Evolutionary conservation across 2,113 vertebrate species (phyloP), one percentile per base, ranked within the genome.

Genomic region (Cyprinodon variegatus): DNA sequence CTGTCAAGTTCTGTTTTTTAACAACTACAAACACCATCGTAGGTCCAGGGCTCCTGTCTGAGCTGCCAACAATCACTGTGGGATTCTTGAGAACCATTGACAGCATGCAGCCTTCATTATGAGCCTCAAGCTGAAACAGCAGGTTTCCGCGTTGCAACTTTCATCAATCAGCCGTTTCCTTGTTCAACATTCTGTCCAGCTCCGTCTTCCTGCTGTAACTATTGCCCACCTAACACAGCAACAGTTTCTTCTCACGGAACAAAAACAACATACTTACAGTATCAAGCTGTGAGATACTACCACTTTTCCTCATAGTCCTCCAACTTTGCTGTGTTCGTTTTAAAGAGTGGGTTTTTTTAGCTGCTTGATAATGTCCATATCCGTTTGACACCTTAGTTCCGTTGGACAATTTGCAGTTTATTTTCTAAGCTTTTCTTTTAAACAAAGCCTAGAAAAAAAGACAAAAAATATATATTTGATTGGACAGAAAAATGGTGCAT

Each of bases 381-480:
- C 66, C 65, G 72, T 11, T 39, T 39, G 63, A 77, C 14, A 8
- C 68, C 70, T 70, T 65, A 65, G 36, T 76, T 76, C 36, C n/a
- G 66, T 79, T 79, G 46, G 74, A 76, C 4, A 41, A 65, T 79
- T 74, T 67, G 11, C 13, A 63, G 40, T 81, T 82, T 74, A 15
- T 70, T 65, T 65, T 43, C 17, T 29, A 29, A 29, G 29, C 29
- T 29, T 76, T 83, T n/a, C 37, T 65, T 76, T 74, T 70, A 71
- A 79, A 70, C n/a, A 74, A 82, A 70, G 13, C 22, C 17, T 38
- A 10, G 20, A 70, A 85, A 84, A 84, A 85, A 86, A 86, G 53
- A 61, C 60, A 53, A 73, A 77, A 0, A 78, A 86, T 29, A 91
- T 29, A 91, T 85, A 82, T 74, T 22, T 6, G 68, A 50, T 72